Percentiles rank a stretch among this genome's conserved stretches.
Conservation (phyloP, 2,888 invertebrate genomes). For the Ellobium chinense region DNA sequence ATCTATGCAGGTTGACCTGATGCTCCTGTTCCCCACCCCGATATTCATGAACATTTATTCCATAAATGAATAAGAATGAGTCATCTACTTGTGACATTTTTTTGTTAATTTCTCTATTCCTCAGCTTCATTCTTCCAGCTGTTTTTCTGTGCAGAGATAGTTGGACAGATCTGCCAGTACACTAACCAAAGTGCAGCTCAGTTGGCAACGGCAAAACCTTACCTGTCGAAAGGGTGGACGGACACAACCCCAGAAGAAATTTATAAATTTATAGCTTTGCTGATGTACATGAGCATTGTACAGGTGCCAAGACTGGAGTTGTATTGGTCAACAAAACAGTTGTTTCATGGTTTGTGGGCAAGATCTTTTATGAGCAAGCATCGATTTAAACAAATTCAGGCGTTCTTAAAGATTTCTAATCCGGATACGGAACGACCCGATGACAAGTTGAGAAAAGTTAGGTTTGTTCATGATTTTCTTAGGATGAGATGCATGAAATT, state of each 20-base stretch:
- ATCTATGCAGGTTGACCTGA: no score
- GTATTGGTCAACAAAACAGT: not conserved
- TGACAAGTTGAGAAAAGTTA: not conserved
- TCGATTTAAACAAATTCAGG: conserved; percentile 12
- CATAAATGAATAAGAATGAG: no score
- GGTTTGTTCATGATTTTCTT: not conserved
- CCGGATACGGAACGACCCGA: not conserved
- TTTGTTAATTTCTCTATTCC: no score
- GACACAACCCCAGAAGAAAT: not conserved
- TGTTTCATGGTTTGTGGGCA: conserved; percentile 7
- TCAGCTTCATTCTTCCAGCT: not conserved
- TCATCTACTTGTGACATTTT: no score
- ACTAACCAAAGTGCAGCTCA: not conserved
- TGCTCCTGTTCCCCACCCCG: no score
- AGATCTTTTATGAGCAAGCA: not conserved
- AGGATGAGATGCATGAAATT: not conserved
- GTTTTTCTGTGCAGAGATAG: not conserved
- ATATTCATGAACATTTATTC: no score
- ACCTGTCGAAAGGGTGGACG: not conserved
- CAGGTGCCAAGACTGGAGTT: not conserved
- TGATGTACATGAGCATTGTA: not conserved
- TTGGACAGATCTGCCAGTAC: not conserved
- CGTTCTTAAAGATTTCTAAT: not conserved
- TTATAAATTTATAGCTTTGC: not conserved
- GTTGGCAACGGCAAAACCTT: not conserved